phyloP scores from a whole-genome alignment of 2,797 vertebrate species.

The Poliocrania exsul region DNA sequence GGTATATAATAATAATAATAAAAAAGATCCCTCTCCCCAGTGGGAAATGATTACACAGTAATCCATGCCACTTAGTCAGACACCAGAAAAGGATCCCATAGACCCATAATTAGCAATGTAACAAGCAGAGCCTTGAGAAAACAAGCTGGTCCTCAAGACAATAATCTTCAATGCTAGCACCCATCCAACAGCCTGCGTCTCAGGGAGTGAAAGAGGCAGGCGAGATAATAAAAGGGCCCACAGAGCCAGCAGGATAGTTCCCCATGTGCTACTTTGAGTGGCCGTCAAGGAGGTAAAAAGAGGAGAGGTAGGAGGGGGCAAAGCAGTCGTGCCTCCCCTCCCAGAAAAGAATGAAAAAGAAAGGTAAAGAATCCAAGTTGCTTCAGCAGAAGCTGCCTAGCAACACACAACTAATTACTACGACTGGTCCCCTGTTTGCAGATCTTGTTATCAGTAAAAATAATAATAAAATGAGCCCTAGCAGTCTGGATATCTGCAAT shows the following conservation, averaged over 20 bases:
- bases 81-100: slow-evolving; percentile 58
- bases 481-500: slow-evolving; percentile 84
- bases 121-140: slow-evolving; percentile 76
- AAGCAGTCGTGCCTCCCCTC: not conserved
- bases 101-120: slow-evolving; percentile 72
- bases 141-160: slow-evolving; percentile 73
- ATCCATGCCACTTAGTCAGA: slow-evolving; percentile 56
- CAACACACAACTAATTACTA: slow-evolving; percentile 81
- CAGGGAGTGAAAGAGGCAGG: slow-evolving; percentile 71
- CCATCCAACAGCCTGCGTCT: slow-evolving; percentile 72
- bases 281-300: slow-evolving; percentile 73
- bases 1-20: slow-evolving; percentile 47
- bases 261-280: slow-evolving; percentile 72
- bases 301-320: slow-evolving; percentile 26
- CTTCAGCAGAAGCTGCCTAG: slow-evolving; percentile 71
- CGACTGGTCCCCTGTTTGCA: slow-evolving; percentile 72
- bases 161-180: slow-evolving; percentile 68
- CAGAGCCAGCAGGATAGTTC: slow-evolving; percentile 73
- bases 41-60: slow-evolving; percentile 55
- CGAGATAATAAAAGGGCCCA: slow-evolving; percentile 69
- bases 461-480: slow-evolving; percentile 78
- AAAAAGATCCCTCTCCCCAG: not conserved
- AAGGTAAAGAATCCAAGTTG: slow-evolving; percentile 56
- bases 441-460: slow-evolving; percentile 78
- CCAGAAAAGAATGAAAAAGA: slow-evolving; percentile 12